Base-by-base conservation (phyloP, 2,888 invertebrate species). In the Apoda limacodes region DNA sequence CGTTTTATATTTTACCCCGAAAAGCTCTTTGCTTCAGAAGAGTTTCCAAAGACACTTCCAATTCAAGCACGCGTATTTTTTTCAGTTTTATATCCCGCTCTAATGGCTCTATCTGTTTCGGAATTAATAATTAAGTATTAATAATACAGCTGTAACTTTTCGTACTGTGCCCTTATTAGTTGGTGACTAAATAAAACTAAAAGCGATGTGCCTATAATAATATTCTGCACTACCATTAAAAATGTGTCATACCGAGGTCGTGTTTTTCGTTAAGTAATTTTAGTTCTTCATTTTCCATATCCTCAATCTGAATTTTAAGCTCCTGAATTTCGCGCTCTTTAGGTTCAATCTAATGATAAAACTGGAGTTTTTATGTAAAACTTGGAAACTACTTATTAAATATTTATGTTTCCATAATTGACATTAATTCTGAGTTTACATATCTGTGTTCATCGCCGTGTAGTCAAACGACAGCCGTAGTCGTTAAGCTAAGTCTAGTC, bases 41-140 rank as follows among this genome's bases (percentile, higher is more conserved):
- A 48, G 84, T 86, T 55, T 91, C 89, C 53, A 94, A 65, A 47
- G 94, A 93, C 23, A 85, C 85, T 60, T 95, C 93, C 89, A 95
- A 89, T 65, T 90, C 88, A 26, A 83, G 81, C 28, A 92, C 92
- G 58, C 93, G 90, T 38, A 88, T 84, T 49, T 90, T 90, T 72
- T 92, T 89, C 46, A 90, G 88, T 59, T 88, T 88, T 46, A 95
- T 94, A 52, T 91, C 91, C 40, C 87, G 85, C 55, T 95, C 93
- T 45, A 90, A 85, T 1, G 95, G 95, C 55, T 93, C 92, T 52
- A 96, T 92, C 74, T 88, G 85, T 49, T 37, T 31, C 30, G 28
- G 13, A 42, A 37, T 17, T 7, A 43, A 40, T 29, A 30, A 13
- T 13, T 30, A 40, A 40, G n/a, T 25, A 32, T 30, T 34, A 30